Conservation (phyloP, 2,797 vertebrate species). For the Thaleichthys pacificus region DNA sequence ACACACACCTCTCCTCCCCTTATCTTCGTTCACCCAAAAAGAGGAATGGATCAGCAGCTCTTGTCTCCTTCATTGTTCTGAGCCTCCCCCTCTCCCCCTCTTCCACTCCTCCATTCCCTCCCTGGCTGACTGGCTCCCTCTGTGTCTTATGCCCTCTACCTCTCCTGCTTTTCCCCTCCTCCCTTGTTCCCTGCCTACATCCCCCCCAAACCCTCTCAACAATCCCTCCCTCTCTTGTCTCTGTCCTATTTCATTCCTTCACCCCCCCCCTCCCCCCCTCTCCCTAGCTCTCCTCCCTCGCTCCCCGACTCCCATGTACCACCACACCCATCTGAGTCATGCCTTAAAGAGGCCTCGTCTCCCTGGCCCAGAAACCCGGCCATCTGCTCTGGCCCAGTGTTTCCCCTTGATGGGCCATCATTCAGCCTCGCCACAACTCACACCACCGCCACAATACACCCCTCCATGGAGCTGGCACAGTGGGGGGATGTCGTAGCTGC, state of each 20-base stretch:
- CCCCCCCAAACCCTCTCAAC: neutral
- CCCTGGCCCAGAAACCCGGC: conserved; percentile 40
- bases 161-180: conserved; percentile 9
- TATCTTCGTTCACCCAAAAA: neutral
- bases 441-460: conserved; percentile 29
- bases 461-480: conserved; percentile 6
- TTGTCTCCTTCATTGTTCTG: conserved; percentile 1
- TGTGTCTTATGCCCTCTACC: neutral
- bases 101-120: conserved; percentile 21
- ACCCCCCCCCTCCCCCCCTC: neutral
- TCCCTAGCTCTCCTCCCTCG: neutral
- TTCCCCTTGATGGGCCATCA: conserved; percentile 46
- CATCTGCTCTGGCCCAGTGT: conserved; percentile 39
- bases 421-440: conserved; percentile 31
- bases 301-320: neutral
- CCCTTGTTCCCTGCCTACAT: neutral
- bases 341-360: conserved; percentile 43
- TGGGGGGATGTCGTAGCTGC: conserved; percentile 15
- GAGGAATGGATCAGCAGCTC: neutral
- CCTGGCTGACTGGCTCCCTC: conserved; percentile 10
- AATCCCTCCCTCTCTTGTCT: neutral
- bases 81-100: conserved; percentile 23
- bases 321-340: conserved; percentile 21
- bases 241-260: neutral
- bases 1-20: conserved; percentile 18